Evolutionary conservation across 1,140 invertebrate genomes (phyloP).

Genomic region (Calliopsis andreniformis): DNA sequence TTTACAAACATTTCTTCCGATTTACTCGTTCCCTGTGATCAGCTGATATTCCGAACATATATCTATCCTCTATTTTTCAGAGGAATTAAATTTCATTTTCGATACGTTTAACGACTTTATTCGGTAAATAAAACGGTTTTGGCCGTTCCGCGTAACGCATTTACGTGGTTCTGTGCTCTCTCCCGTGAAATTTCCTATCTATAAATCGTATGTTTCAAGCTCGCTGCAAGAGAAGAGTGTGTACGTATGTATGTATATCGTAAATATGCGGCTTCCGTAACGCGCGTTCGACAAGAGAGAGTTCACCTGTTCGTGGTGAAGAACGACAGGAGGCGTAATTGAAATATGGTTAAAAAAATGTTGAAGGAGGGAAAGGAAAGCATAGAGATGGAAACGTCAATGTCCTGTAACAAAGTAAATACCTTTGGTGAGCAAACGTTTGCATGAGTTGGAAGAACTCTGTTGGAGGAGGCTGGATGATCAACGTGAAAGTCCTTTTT

Average conservation of each 20-base stretch:
- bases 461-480: not conserved
- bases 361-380: too few species aligned
- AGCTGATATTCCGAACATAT: conserved; percentile 44
- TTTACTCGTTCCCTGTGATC: conserved; percentile 44
- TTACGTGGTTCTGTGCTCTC: not conserved
- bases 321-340: not conserved
- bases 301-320: conserved; percentile 2
- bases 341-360: not conserved
- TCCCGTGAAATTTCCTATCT: conserved; percentile 17
- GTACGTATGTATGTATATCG: not conserved
- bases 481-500: conserved; percentile 11
- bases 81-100: conserved; percentile 45
- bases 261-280: conserved; percentile 21
- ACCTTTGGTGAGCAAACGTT: not conserved
- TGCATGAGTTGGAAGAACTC: not conserved
- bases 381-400: not conserved
- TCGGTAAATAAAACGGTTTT: conserved; percentile 24
- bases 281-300: not conserved
- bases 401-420: conserved; percentile 14
- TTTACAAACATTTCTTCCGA: conserved; percentile 35
- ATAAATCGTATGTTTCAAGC: conserved; percentile 7
- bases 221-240: too few species aligned
- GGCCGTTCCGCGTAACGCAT: not conserved
- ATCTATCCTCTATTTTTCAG: conserved; percentile 40
- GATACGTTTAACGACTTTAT: conserved; percentile 41